Base-by-base conservation (phyloP, 2,797 vertebrate species). In the Ibycter americanus region DNA sequence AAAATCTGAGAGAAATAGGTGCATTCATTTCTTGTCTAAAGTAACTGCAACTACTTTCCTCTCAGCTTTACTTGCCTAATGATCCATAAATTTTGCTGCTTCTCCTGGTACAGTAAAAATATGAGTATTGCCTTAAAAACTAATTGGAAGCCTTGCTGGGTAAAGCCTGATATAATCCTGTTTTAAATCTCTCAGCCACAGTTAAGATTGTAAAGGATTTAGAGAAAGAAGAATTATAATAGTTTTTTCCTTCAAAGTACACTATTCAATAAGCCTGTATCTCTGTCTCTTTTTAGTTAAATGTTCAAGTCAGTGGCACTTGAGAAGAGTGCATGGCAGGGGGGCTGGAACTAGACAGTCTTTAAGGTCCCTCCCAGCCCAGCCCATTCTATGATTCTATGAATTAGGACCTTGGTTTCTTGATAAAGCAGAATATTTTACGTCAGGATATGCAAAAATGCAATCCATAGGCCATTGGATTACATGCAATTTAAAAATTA, bases 21-120 rank as follows among this genome's bases (percentile, higher is more conserved):
- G 38, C 78, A 85, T 83, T 95, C 46, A 73, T 52, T 51, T 67
- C 54, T 89, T 88, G 55, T 92, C 87, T 87, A 63, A 91, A 90
- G 31, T 90, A 93, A 87, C 78, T 80, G 51, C 89, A 87, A 4
- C 71, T 85, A 42, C 83, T 91, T 95, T 85, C 59, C 55, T 92
- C 47, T 93, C 71, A 83, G 92, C 67, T 96, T 92, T 93, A 92
- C 66, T 89, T 83, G 71, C 62, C 74, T 96, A 96, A 95, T 90
- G 90, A 92, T 84, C 92, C 92, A 95, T 93, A 96, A 92, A 95
- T 96, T 96, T 82, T 92, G 27, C 74, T 92, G 55, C 78, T 92
- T 93, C 73, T 89, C 63, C 63, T 83, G 58, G 31, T 83, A 34
- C 15, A 80, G 59, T 52, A 87, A 89, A 96, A 96, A 90, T 93